Conservation (phyloP, 2,113 vertebrate species). For the Callospermophilus lateralis region DNA sequence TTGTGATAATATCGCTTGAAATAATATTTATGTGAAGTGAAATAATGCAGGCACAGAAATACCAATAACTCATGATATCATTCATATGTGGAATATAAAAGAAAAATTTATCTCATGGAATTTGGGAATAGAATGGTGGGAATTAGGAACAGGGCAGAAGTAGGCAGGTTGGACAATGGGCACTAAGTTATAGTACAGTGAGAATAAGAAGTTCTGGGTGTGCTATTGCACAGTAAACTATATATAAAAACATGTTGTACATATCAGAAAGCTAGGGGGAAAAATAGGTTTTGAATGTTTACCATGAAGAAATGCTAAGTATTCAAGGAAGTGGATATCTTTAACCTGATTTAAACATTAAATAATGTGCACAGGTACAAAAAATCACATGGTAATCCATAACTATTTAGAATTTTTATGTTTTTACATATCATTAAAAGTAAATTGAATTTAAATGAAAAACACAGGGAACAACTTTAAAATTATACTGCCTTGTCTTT, state of each 20-base stretch:
- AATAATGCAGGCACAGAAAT: neutral
- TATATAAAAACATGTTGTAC: neutral
- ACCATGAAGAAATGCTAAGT: neutral
- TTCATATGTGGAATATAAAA: neutral
- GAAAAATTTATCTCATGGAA: neutral
- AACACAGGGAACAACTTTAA: neutral
- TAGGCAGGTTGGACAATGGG: neutral
- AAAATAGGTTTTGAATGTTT: neutral
- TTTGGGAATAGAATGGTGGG: neutral
- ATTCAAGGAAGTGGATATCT: neutral
- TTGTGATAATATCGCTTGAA: neutral
- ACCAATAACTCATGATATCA: neutral
- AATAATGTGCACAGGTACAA: neutral
- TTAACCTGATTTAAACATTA: neutral
- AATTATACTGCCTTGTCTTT: neutral
- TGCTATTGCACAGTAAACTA: too few relatives aligned
- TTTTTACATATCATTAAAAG: neutral
- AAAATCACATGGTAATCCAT: neutral
- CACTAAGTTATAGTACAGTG: neutral
- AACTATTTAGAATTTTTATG: neutral
- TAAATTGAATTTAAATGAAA: neutral
- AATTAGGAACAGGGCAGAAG: neutral
- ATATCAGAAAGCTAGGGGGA: neutral
- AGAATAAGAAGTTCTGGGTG: neutral
- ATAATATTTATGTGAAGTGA: neutral